A percentile compares a stretch with the other conserved stretches of the same genome.
These are phyloP conservation scores for Rachycentron canadum DNA, from an alignment of 2,797 vertebrate species.

Conservation along the genomic window DNA sequence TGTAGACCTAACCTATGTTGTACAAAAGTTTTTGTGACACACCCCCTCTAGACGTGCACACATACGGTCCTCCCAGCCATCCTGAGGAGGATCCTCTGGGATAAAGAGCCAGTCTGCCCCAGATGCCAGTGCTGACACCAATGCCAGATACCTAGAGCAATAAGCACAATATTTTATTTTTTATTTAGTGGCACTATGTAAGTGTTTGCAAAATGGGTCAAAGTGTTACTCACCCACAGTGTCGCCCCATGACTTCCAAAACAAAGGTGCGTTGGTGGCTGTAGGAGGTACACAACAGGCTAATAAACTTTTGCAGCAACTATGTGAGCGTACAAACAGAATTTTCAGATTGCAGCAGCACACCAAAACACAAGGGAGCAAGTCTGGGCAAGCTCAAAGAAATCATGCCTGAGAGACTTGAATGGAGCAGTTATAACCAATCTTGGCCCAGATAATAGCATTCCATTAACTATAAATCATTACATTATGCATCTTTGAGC, in stretches of 20 bases:
- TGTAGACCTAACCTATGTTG: not conserved
- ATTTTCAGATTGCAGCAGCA: conserved; percentile 6
- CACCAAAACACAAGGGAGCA: conserved; percentile 17
- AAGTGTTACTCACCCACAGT: conserved; percentile 91
- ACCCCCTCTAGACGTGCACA: conserved; percentile 92
- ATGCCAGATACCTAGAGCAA: conserved; percentile 90
- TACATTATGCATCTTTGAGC: not conserved
- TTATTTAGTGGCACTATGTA: not conserved
- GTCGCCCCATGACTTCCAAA: conserved; percentile 96
- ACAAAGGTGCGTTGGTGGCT: conserved; percentile 97
- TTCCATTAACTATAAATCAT: conserved; percentile 9
- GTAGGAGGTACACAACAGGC: conserved; percentile 35
- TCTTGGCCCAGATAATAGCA: not conserved
- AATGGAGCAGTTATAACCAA: not conserved
- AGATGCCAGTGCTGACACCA: conserved; percentile 94
- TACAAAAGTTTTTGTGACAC: conserved; percentile 31
- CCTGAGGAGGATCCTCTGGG: conserved; percentile 92
- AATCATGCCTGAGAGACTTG: not conserved
- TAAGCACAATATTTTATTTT: not conserved
- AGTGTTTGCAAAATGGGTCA: not conserved
- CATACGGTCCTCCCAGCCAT: conserved; percentile 95
- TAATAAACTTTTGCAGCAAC: not conserved
- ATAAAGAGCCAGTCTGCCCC: conserved; percentile 98
- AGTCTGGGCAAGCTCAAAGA: conserved; percentile 39
- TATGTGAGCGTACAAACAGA: not conserved